A percentile compares a stretch with the other conserved stretches of the same genome.
Evolutionary conservation across 2,113 vertebrate species (phyloP).

Genomic region (Boleophthalmus pectinirostris): DNA sequence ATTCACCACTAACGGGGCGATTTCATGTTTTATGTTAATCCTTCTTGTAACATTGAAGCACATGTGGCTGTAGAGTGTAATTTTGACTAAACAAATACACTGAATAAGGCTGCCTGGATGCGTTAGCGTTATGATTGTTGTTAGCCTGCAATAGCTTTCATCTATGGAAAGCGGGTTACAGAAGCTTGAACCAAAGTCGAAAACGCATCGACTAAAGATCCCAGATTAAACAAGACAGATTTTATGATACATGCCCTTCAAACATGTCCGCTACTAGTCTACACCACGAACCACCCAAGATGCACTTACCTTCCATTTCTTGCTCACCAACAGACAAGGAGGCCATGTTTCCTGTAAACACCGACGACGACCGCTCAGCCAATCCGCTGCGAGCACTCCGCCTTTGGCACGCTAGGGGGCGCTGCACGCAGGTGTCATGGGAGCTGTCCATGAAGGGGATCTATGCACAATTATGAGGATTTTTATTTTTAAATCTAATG

Average conservation of each 20-base stretch:
- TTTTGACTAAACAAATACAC: background rate
- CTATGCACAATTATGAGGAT: too few species aligned
- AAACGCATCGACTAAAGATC: background rate
- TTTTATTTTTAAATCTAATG: too few species aligned
- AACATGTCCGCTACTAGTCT: background rate
- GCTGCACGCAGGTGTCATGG: background rate
- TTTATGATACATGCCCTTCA: background rate
- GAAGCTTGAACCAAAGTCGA: constrained; percentile 5
- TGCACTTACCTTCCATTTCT: constrained; percentile 81
- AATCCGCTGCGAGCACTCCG: constrained; percentile 48
- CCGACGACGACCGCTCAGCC: constrained; percentile 62
- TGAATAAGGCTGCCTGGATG: background rate
- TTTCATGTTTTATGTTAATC: background rate
- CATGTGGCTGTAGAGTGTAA: background rate
- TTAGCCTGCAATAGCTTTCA: constrained; percentile 53
- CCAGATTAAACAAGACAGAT: background rate
- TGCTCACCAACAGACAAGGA: constrained; percentile 77
- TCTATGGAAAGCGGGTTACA: constrained; percentile 5
- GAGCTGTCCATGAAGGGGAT: too few species aligned
- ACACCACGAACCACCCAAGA: background rate
- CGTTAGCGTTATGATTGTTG: constrained; percentile 48
- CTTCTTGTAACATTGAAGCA: background rate
- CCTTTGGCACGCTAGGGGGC: constrained; percentile 21
- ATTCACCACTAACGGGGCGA: background rate
- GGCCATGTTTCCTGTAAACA: constrained; percentile 78